These are phyloP conservation scores for Pampus argenteus DNA, from an alignment of 2,797 vertebrate genomes.

Conservation along the genomic window DNA sequence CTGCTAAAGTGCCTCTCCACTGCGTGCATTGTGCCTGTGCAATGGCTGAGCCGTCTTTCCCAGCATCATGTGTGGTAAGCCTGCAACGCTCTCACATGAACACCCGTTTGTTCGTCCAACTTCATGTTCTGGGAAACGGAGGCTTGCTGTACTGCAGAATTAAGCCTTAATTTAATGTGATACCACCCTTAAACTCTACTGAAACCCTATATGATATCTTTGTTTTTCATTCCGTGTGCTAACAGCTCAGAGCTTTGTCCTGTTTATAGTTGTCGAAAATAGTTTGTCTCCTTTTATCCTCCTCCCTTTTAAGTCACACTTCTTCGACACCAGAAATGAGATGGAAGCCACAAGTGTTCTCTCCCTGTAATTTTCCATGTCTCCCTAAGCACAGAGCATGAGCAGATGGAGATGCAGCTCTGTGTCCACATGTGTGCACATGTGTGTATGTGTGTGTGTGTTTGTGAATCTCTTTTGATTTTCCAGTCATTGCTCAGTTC, in stretches of 20 bases:
- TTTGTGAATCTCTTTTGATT: constrained; percentile 53
- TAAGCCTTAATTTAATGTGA: constrained; percentile 27
- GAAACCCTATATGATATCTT: constrained; percentile 22
- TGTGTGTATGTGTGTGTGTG: constrained; percentile 3
- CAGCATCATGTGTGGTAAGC: constrained; percentile 53
- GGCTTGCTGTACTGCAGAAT: constrained; percentile 4
- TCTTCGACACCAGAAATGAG: constrained; percentile 75
- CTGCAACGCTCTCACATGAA: constrained; percentile 20
- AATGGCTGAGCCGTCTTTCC: constrained; percentile 39
- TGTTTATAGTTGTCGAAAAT: constrained; percentile 72
- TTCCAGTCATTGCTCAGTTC: constrained; percentile 54
- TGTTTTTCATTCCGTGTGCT: constrained; percentile 2
- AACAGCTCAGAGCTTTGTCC: constrained; percentile 57
- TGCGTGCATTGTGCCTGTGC: constrained; percentile 43
- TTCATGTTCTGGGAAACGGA: constrained; percentile 20
- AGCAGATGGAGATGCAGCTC: constrained; percentile 78
- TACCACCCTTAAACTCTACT: constrained; percentile 36
- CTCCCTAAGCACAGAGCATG: constrained; percentile 65
- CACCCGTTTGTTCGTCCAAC: constrained; percentile 10
- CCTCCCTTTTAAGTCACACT: constrained; percentile 75
- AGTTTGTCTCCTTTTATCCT: constrained; percentile 72
- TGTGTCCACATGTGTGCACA: constrained; percentile 44
- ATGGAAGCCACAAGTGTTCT: constrained; percentile 76
- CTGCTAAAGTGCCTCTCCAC: constrained; percentile 53
- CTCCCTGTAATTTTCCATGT: constrained; percentile 80